A percentile compares a stretch with the other conserved stretches of the same genome.
Evolutionary conservation across 2,797 vertebrate species (phyloP).

Genomic region (Carcharodon carcharias): DNA sequence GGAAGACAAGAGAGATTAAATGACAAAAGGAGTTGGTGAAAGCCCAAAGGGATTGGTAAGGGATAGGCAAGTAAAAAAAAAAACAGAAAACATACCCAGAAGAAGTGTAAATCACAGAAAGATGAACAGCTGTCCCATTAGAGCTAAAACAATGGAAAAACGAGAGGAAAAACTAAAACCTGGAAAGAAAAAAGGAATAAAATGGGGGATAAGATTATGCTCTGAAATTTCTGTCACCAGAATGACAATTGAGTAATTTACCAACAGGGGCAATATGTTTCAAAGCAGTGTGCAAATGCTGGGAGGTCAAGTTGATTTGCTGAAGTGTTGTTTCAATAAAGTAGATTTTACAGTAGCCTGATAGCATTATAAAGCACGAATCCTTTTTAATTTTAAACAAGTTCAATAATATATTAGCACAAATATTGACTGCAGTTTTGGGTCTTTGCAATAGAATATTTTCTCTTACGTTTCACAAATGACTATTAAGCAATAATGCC

Average conservation of each 20-base stretch:
- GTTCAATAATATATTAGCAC: background rate
- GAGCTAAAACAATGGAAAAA: background rate
- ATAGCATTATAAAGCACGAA: background rate
- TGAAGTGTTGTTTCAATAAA: background rate
- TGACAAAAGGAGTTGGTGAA: background rate
- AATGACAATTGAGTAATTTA: background rate
- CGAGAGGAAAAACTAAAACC: background rate
- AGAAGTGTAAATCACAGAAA: background rate
- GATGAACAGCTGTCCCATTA: background rate
- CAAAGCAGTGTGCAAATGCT: background rate
- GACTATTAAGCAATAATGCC: background rate
- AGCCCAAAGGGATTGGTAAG: background rate
- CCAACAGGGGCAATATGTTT: background rate
- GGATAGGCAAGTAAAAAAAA: background rate
- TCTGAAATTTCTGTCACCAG: background rate
- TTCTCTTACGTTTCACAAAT: background rate
- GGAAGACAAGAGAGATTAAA: background rate
- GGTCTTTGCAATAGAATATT: background rate
- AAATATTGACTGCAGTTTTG: background rate
- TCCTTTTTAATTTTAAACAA: slow-evolving; percentile 3
- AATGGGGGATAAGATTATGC: background rate
- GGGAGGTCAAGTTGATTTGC: background rate
- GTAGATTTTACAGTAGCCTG: background rate
- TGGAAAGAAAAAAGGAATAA: background rate
- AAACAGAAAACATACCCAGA: background rate